Conservation (phyloP, 1,140 invertebrate species). For the Pseudomyrmex pallidus region DNA sequence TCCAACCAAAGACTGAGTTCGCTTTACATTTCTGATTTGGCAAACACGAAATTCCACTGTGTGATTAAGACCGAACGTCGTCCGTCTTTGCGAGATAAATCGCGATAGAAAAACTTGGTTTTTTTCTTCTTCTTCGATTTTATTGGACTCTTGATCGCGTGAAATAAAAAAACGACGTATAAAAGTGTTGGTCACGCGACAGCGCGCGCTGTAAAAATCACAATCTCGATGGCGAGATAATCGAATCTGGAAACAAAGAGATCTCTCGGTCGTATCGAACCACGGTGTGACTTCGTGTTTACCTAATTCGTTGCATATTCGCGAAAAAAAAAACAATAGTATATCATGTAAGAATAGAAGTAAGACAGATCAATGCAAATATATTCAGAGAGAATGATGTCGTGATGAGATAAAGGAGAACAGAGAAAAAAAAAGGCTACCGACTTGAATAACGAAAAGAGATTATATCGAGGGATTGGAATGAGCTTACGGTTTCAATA, state of each 20-base stretch:
- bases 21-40: conserved; percentile 75
- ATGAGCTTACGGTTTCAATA: conserved; percentile 65
- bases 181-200: not conserved
- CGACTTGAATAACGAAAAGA: conserved; percentile 36
- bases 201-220: too few relatives aligned
- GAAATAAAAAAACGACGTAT: not conserved
- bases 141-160: not conserved
- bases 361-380: conserved; percentile 75
- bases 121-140: not conserved
- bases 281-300: conserved; percentile 73
- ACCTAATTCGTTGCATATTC: conserved; percentile 74
- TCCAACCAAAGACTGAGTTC: conserved; percentile 78
- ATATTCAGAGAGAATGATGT: conserved; percentile 60
- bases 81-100: conserved; percentile 12
- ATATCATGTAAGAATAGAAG: conserved; percentile 67
- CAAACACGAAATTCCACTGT: conserved; percentile 71
- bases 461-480: conserved; percentile 36
- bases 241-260: not conserved
- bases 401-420: conserved; percentile 10
- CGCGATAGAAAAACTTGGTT: not conserved
- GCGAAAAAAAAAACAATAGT: conserved; percentile 70
- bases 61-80: conserved; percentile 31
- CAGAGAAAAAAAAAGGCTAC: conserved; percentile 6
- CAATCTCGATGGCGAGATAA: not conserved
- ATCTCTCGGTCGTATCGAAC: conserved; percentile 35